Conservation (phyloP, 1,140 invertebrate genomes). For the Brachionus sp. region DNA sequence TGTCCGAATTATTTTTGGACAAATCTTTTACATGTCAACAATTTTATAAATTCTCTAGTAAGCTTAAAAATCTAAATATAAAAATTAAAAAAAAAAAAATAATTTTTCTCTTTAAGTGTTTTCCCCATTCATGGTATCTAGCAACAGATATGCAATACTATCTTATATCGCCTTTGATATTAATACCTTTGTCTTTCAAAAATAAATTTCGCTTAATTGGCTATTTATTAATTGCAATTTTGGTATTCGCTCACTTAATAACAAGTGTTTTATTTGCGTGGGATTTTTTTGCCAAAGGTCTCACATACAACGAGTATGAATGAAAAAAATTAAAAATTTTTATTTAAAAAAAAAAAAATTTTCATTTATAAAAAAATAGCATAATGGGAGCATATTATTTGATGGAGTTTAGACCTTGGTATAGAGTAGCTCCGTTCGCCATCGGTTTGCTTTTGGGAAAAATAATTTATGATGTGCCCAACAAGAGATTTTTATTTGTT, state of each 20-base stretch:
- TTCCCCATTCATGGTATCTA: constrained; percentile 67
- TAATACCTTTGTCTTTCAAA: constrained; percentile 48
- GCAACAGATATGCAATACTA: constrained; percentile 78
- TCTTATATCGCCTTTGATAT: constrained; percentile 66
- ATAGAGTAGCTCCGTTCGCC: constrained; percentile 61
- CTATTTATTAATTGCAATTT: constrained; percentile 45
- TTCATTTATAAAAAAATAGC: background rate
- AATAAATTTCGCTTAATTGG: background rate
- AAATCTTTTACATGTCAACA: background rate
- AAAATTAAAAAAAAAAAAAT: background rate
- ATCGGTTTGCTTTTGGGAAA: constrained; percentile 60
- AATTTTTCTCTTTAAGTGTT: background rate
- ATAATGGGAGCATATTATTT: background rate
- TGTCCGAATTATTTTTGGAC: constrained; percentile 15
- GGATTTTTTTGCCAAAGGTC: background rate
- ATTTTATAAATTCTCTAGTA: background rate
- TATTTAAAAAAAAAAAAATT: background rate
- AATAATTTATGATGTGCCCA: background rate
- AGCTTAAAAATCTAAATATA: background rate
- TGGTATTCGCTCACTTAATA: constrained; percentile 46
- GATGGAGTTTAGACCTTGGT: constrained; percentile 57
- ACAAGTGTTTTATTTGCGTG: constrained; percentile 48
- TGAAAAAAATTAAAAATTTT: background rate
- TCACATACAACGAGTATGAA: background rate
- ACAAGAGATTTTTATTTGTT: constrained; percentile 9